These are phyloP conservation scores for Ferrisia virgata DNA, from an alignment of 2,888 invertebrate species.

Conservation along the genomic window DNA sequence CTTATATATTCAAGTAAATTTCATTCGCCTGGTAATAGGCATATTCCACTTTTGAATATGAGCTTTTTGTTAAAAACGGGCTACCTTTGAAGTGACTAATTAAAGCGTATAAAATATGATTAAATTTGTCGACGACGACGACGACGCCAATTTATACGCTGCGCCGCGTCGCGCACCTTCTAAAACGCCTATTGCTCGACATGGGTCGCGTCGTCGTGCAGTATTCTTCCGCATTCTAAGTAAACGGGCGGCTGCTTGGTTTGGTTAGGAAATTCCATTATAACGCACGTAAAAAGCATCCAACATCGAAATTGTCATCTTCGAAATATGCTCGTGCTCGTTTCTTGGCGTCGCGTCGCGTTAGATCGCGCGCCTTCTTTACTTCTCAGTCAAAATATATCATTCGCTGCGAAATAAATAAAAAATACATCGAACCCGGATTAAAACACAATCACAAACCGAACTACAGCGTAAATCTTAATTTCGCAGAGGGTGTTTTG, in stretches of 20 bases:
- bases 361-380: not conserved
- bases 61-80: not conserved
- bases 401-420: not conserved
- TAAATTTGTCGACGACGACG: not conserved
- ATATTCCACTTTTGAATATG: slow-evolving; percentile 13
- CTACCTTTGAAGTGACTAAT: slow-evolving; percentile 13
- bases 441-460: not conserved
- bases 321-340: not conserved
- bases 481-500: not conserved
- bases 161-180: too few relatives aligned
- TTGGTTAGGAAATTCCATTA: not conserved
- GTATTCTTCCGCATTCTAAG: not conserved
- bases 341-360: not conserved
- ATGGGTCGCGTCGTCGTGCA: too few relatives aligned
- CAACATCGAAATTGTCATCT: not conserved
- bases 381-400: not conserved
- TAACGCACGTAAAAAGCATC: not conserved
- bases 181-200: too few relatives aligned
- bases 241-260: not conserved
- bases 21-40: not conserved
- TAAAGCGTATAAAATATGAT: slow-evolving; percentile 14
- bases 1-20: not conserved
- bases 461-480: not conserved
- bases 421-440: not conserved
- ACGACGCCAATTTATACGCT: not conserved